Evolutionary conservation across 2,113 vertebrate species (phyloP).

Genomic region (Falco punctatus): DNA sequence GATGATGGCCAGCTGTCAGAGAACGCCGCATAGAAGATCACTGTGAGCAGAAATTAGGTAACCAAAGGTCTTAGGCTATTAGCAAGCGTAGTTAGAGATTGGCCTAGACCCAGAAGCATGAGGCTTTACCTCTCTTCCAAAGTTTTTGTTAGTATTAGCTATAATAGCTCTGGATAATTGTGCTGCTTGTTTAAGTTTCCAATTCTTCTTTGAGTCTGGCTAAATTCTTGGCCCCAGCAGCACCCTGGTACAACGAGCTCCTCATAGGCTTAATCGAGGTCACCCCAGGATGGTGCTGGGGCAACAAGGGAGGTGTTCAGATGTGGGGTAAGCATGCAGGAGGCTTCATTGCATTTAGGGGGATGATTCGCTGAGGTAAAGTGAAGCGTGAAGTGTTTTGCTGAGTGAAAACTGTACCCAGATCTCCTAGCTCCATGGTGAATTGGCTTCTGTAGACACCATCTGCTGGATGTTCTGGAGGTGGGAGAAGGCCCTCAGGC

Average conservation of each 20-base stretch:
- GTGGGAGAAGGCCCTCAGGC: neutral
- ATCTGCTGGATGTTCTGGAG: neutral
- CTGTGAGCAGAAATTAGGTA: neutral
- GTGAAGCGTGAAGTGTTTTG: neutral
- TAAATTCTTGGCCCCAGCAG: slow-evolving; percentile 10
- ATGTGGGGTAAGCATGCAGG: neutral
- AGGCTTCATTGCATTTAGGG: neutral
- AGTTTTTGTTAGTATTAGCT: slow-evolving; percentile 48
- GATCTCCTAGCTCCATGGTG: neutral
- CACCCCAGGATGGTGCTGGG: neutral
- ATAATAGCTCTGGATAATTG: slow-evolving; percentile 25
- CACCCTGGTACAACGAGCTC: slow-evolving; percentile 21
- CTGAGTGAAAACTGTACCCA: neutral
- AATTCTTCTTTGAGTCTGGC: slow-evolving; percentile 15
- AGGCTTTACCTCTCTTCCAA: slow-evolving; percentile 17
- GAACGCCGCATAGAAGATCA: neutral
- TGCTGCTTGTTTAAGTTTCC: slow-evolving; percentile 19
- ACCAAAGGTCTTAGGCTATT: neutral
- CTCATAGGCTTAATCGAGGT: neutral
- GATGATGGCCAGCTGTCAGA: neutral
- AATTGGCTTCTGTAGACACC: neutral
- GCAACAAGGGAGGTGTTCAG: neutral
- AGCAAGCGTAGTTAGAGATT: neutral
- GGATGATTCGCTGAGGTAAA: accelerated
- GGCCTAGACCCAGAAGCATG: slow-evolving; percentile 1